Base-by-base conservation (phyloP, 2,888 invertebrate species). In the Limnephilus lunatus region DNA sequence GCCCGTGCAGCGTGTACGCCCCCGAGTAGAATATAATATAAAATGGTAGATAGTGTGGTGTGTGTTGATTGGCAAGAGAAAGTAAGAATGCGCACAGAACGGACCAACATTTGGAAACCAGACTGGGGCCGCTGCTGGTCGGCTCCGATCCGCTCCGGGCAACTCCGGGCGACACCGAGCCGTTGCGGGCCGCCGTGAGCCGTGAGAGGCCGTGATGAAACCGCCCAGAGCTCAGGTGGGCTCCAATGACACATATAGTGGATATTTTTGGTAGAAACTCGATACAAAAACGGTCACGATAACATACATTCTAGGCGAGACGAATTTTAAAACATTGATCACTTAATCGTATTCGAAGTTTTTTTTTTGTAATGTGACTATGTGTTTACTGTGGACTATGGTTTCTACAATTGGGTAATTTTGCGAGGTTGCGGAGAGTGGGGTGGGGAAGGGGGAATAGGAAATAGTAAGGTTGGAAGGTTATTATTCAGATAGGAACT, bases 21-120 rank as follows among this genome's bases (percentile, higher is more conserved):
- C 68, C 68, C n/a, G 68, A 68, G 53, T 68, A 68, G 9, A n/a
- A 68, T 68, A 68, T 68, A 68, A 68, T 68, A 68, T 68, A 68
- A 68, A 68, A 68, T 68, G 68, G 68, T 68, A 68, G 68, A 68
- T 68, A 25, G 68, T n/a, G 68, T 9, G 2, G 68, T 68, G 68
- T 68, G 44, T 32, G 85, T 31, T 85, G 85, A 32, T 87, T 30
- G 89, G 89, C 89, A 81, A 81, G 89, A 89, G 89, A 89, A 89
- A 89, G 89, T 89, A 81, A 89, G 89, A 89, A 89, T 89, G 89
- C 88, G 53, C 15, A 19, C 81, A n/a, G 89, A 81, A 81, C 89
- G 30, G 35, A 89, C 30, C 81, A 81, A 44, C 35, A 89, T 89
- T 89, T 89, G 89, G 89, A 89, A 89, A 89, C 89, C 81, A n/a